A percentile compares a stretch with the other conserved stretches of the same genome.
Conservation (phyloP, 1,140 invertebrate species). For the Micrasema minimum region DNA sequence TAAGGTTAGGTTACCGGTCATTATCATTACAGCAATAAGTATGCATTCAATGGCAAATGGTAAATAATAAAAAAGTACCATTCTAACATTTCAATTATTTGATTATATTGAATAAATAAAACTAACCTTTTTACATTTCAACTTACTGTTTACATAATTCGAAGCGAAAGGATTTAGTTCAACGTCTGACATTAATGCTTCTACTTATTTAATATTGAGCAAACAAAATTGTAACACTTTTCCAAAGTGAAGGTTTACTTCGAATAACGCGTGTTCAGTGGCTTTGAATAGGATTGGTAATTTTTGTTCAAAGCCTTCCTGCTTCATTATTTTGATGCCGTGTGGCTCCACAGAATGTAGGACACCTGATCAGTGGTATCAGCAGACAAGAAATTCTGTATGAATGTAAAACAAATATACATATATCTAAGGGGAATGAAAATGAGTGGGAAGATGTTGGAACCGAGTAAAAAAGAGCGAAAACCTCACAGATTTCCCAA, state of each 20-base stretch:
- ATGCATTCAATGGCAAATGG: too few relatives aligned
- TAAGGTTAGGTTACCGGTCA: too few relatives aligned
- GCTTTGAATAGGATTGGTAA: neutral
- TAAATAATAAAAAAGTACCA: too few relatives aligned
- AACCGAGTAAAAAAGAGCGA: conserved; percentile 1
- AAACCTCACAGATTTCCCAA: too few relatives aligned
- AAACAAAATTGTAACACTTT: conserved; percentile 6
- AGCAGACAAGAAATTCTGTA: conserved; percentile 18
- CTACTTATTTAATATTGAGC: neutral
- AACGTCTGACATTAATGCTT: conserved; percentile 1
- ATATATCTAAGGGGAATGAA: conserved; percentile 7
- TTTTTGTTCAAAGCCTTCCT: neutral
- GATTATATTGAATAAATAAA: too few relatives aligned
- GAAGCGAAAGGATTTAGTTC: conserved; percentile 8
- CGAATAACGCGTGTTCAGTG: neutral
- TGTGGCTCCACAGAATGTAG: conserved; percentile 17
- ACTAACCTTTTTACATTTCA: conserved; percentile 1
- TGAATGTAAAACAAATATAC: conserved; percentile 2
- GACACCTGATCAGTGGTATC: conserved; percentile 38
- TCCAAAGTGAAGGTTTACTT: neutral
- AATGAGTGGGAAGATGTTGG: neutral
- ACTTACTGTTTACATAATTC: neutral
- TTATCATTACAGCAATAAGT: too few relatives aligned
- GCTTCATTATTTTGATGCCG: neutral
- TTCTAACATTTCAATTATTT: too few relatives aligned